phyloP scores from a whole-genome alignment of 2,888 invertebrate species.

The Cotesia congregata region DNA sequence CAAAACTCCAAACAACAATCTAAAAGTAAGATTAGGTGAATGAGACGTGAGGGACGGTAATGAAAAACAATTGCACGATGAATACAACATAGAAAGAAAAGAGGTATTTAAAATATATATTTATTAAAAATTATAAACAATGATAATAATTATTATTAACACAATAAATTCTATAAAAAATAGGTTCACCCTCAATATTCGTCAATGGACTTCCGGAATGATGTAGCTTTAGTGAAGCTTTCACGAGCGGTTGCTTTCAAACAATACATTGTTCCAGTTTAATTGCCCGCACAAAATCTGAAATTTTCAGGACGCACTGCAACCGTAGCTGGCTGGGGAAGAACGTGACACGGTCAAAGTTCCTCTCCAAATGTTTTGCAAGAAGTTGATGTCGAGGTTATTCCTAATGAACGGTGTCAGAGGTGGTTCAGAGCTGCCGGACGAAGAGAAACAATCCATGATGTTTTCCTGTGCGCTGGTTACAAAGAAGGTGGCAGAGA shows the following conservation, averaged over 20 bases:
- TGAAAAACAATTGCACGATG: constrained; percentile 88
- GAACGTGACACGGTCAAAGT: constrained; percentile 89
- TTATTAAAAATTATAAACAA: constrained; percentile 10
- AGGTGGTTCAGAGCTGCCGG: constrained; percentile 94
- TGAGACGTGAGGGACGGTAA: constrained; percentile 92
- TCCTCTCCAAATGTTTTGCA: constrained; percentile 89
- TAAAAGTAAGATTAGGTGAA: constrained; percentile 91
- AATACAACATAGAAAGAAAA: constrained; percentile 89
- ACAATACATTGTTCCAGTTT: constrained; percentile 93
- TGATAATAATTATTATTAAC: not conserved
- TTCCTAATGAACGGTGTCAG: constrained; percentile 92
- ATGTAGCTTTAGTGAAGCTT: constrained; percentile 86
- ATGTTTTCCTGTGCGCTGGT: constrained; percentile 93
- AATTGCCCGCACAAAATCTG: constrained; percentile 83
- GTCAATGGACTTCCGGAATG: constrained; percentile 91
- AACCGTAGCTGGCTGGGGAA: constrained; percentile 93
- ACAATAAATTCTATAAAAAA: constrained; percentile 10
- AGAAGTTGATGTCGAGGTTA: constrained; percentile 88
- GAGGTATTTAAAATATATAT: constrained; percentile 73
- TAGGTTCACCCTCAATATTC: constrained; percentile 89
- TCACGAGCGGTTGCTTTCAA: constrained; percentile 88
- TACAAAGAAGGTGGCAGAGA: constrained; percentile 86
- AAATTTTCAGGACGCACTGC: constrained; percentile 90
- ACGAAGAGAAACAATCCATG: constrained; percentile 90
- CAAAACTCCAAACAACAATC: constrained; percentile 89